Evolutionary conservation across 2,797 vertebrate species (phyloP).

Genomic region (Acipenser oxyrinchus): DNA sequence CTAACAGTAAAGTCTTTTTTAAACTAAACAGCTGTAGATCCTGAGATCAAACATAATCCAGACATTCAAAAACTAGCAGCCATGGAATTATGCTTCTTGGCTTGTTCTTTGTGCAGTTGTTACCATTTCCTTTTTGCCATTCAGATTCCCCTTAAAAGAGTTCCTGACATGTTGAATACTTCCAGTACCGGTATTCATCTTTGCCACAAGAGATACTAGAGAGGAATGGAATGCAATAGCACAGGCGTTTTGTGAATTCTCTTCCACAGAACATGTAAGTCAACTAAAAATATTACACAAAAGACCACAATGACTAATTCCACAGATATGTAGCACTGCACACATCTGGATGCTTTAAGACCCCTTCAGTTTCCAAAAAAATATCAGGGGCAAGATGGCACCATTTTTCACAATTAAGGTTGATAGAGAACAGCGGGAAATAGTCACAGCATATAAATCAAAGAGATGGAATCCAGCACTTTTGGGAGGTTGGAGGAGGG

Average conservation of each 20-base stretch:
- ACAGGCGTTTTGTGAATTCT: slow-evolving; percentile 62
- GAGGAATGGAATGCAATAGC: slow-evolving; percentile 62
- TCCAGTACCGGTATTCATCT: slow-evolving; percentile 34
- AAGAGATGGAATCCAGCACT: slow-evolving; percentile 52
- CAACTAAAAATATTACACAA: slow-evolving; percentile 60
- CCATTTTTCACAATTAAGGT: slow-evolving; percentile 68
- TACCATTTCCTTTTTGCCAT: slow-evolving; percentile 60
- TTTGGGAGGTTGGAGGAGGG: slow-evolving; percentile 35
- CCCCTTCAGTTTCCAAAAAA: slow-evolving; percentile 58
- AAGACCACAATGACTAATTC: slow-evolving; percentile 61
- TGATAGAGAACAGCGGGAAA: slow-evolving; percentile 78
- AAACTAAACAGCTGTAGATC: slow-evolving; percentile 30
- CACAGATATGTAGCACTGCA: slow-evolving; percentile 57
- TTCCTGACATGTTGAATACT: slow-evolving; percentile 52
- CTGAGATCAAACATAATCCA: slow-evolving; percentile 36
- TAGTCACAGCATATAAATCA: slow-evolving; percentile 66
- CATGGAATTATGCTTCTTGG: slow-evolving; percentile 35
- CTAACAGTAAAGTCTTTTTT: slow-evolving; percentile 34
- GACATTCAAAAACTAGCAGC: slow-evolving; percentile 40
- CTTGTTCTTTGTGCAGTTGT: slow-evolving; percentile 37
- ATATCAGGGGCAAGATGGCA: slow-evolving; percentile 65
- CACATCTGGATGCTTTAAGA: slow-evolving; percentile 62
- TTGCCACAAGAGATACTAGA: slow-evolving; percentile 47
- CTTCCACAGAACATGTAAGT: slow-evolving; percentile 66
- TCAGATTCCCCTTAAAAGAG: slow-evolving; percentile 56